Evolutionary conservation across 2,888 invertebrate genomes (phyloP), one percentile per base, ranked within the genome.

Genomic region (Drosophila quinaria): DNA sequence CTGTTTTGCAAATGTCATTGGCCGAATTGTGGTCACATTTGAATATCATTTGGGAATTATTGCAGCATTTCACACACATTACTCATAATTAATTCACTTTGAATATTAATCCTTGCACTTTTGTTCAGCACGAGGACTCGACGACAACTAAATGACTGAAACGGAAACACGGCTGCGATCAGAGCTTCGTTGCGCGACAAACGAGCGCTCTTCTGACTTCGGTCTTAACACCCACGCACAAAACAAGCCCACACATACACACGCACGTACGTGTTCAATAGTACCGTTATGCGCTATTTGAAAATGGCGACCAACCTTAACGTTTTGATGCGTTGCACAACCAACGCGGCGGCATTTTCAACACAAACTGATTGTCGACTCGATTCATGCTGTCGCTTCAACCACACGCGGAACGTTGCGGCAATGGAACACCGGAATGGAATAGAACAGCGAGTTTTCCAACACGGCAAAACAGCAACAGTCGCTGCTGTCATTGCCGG

Each of bases 271-370:
- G 64, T 65, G 46, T 56, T 58, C 42, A 37, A 59, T 50, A 56
- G 61, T 87, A 87, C 85, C 89, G 89, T 86, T 81, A 81, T 70
- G 59, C 59, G 47, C 47, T 61, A 62, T 37, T 59, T 51, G 13
- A 67, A 80, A 66, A 74, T 74, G 83, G 80, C 86, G 82, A 51
- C 70, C 59, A 61, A 60, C 62, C 67, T 52, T 55, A 72, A 52
- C 61, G 55, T 58, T 71, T 50, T 25, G 39, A 74, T 79, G 76
- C 76, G 76, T 59, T 55, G 71, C 81, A 73, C 87, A 79, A 89
- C 85, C 85, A 89, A 78, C 82, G 70, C 86, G 82, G 70, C 70
- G 78, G 87, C 89, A 80, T 82, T 74, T 85, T 85, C 80, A 85
- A 89, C 84, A 87, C 78, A 70, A 87, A 86, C 89, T 89, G 75